Percentiles rank a stretch among this genome's conserved stretches.
Conservation (phyloP, 2,797 vertebrate genomes). For the Zalophus californianus region DNA sequence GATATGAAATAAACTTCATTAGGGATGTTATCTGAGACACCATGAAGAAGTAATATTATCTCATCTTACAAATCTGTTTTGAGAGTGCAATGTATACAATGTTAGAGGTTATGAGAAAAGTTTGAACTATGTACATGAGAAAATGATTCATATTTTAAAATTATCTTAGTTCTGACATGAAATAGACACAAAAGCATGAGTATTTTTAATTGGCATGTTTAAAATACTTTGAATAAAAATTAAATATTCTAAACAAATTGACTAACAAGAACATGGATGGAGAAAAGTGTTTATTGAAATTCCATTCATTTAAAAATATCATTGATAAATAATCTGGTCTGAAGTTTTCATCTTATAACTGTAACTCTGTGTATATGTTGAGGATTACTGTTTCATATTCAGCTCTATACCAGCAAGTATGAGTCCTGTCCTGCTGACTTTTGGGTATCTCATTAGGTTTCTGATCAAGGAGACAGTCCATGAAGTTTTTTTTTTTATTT, state of each 20-base stretch:
- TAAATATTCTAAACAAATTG: slow-evolving; percentile 61
- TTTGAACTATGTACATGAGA: slow-evolving; percentile 82
- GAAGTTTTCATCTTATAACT: slow-evolving; percentile 74
- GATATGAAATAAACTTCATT: slow-evolving; percentile 24
- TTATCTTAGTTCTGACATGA: slow-evolving; percentile 62
- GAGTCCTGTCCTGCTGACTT: slow-evolving; percentile 43
- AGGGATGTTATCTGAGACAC: slow-evolving; percentile 66
- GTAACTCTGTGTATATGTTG: not conserved
- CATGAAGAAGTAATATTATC: slow-evolving; percentile 68
- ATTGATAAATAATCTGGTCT: slow-evolving; percentile 78
- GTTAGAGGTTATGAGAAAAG: slow-evolving; percentile 83
- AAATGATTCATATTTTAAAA: slow-evolving; percentile 80
- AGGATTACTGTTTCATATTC: slow-evolving; percentile 55
- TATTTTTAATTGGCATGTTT: slow-evolving; percentile 61
- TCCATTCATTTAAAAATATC: slow-evolving; percentile 62
- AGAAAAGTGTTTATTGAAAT: slow-evolving; percentile 59
- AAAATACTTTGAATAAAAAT: slow-evolving; percentile 64
- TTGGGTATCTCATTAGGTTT: slow-evolving; percentile 45
- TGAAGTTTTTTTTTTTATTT: not conserved
- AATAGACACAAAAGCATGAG: slow-evolving; percentile 60
- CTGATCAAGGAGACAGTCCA: slow-evolving; percentile 45
- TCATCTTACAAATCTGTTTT: slow-evolving; percentile 73
- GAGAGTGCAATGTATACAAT: slow-evolving; percentile 59
- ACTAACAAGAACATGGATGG: not conserved
- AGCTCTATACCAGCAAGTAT: slow-evolving; percentile 1